Percentiles rank a stretch among this genome's conserved stretches.
phyloP scores from a whole-genome alignment of 2,888 invertebrate genomes.

The Drosophila buzzatii region DNA sequence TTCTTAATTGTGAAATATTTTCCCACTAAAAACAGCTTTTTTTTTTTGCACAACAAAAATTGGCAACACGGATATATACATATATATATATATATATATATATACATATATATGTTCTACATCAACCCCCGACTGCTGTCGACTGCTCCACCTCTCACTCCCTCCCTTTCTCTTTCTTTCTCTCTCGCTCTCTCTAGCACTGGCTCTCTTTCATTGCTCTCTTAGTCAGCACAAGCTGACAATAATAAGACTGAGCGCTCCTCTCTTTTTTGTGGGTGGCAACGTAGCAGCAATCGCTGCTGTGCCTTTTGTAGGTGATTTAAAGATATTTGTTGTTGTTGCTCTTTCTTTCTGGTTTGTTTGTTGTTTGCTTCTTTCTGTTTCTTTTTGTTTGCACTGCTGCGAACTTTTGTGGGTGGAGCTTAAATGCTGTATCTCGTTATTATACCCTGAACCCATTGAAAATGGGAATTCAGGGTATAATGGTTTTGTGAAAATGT shows the following conservation, averaged over 20 bases:
- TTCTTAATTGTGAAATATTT: no score
- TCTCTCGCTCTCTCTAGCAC: not conserved
- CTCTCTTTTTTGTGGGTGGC: conserved; percentile 64
- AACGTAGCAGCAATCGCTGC: conserved; percentile 23
- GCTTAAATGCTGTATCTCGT: conserved; percentile 30
- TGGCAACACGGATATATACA: not conserved
- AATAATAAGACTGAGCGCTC: conserved; percentile 22
- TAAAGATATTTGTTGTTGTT: conserved; percentile 14
- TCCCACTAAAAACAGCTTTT: no score
- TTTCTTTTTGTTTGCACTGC: conserved; percentile 13
- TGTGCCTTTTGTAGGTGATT: conserved; percentile 27
- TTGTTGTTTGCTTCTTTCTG: not conserved
- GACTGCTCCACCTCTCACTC: not conserved
- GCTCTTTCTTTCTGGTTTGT: not conserved
- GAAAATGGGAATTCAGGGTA: no score
- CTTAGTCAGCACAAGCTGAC: conserved; percentile 31
- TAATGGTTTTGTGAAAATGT: no score
- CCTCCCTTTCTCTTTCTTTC: not conserved
- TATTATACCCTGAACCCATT: not conserved
- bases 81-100: not conserved
- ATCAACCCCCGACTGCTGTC: conserved; percentile 6
- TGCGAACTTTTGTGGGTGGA: conserved; percentile 60
- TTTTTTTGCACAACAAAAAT: no score
- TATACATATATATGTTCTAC: conserved; percentile 1
- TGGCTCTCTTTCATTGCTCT: conserved; percentile 1